phyloP scores from a whole-genome alignment of 2,113 vertebrate genomes.

The Ginglymostoma cirratum region DNA sequence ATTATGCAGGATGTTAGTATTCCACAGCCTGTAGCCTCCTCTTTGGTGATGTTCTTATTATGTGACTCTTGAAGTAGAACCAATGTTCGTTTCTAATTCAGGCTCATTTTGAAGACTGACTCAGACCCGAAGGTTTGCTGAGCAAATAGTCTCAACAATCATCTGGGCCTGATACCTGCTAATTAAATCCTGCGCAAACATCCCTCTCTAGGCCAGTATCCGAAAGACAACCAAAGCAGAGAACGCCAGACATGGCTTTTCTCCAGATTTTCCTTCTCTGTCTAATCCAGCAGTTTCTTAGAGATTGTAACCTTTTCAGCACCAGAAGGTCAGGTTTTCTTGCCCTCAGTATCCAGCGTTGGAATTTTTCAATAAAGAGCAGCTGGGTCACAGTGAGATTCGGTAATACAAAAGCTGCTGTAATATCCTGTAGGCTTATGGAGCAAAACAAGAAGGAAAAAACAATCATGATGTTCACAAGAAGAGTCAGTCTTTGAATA shows the following conservation, averaged over 20 bases:
- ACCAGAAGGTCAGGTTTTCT: constrained; percentile 71
- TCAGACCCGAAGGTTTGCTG: constrained; percentile 78
- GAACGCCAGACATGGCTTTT: constrained; percentile 64
- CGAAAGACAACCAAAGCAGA: constrained; percentile 65
- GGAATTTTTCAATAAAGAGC: constrained; percentile 99
- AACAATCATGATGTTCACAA: constrained; percentile 69
- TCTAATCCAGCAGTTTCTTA: constrained; percentile 95
- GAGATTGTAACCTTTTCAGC: constrained; percentile 83
- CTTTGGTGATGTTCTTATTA: constrained; percentile 7
- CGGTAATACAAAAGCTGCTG: constrained; percentile 75
- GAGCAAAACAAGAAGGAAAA: constrained; percentile 56
- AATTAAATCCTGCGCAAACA: constrained; percentile 98
- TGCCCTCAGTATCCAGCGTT: constrained; percentile 78
- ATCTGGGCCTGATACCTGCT: constrained; percentile 83
- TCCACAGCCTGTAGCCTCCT: not conserved
- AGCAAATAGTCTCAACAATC: constrained; percentile 84
- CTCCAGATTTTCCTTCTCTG: constrained; percentile 65
- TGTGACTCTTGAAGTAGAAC: not conserved
- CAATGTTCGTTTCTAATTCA: constrained; percentile 45
- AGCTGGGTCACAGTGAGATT: constrained; percentile 83
- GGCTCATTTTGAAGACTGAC: constrained; percentile 69
- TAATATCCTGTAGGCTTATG: constrained; percentile 80
- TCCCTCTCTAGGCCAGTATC: constrained; percentile 75
- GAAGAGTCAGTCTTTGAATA: constrained; percentile 76
- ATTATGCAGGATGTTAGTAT: not conserved